Evolutionary conservation across 1,140 invertebrate species (phyloP).

Genomic region (Coenobita brevimanus): DNA sequence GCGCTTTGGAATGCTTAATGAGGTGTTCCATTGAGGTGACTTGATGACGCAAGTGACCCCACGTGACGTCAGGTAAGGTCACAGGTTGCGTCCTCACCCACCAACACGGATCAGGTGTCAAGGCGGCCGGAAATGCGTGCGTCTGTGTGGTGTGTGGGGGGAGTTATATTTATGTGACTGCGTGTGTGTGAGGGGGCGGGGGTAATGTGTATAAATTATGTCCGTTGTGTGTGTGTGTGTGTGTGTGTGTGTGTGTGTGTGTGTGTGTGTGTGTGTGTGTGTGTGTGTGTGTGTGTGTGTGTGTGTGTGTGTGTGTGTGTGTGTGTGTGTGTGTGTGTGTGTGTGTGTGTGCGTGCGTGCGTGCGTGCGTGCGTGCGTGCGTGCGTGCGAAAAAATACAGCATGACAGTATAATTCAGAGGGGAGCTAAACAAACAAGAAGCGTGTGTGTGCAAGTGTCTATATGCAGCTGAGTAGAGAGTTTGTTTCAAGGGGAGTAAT

Average conservation of each 20-base stretch:
- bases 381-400: neutral
- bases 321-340: neutral
- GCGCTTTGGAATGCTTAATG: too few relatives aligned
- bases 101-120: too few relatives aligned
- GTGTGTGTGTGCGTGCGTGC: conserved; percentile 13
- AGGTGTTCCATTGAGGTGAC: too few relatives aligned
- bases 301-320: conserved; percentile 11
- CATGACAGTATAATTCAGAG: neutral
- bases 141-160: neutral
- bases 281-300: conserved; percentile 11
- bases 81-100: too few relatives aligned
- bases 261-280: conserved; percentile 25
- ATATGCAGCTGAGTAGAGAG: too few relatives aligned
- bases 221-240: conserved; percentile 22
- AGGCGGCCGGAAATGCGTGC: too few relatives aligned
- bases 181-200: neutral
- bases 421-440: too few relatives aligned
- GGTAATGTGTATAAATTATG: neutral
- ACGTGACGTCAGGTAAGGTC: too few relatives aligned
- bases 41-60: too few relatives aligned
- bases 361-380: conserved; percentile 26
- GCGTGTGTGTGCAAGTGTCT: too few relatives aligned
- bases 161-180: neutral
- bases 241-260: conserved; percentile 27
- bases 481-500: too few relatives aligned